Evolutionary conservation across 2,888 invertebrate species (phyloP).

Genomic region (Rhodophaea formosa): DNA sequence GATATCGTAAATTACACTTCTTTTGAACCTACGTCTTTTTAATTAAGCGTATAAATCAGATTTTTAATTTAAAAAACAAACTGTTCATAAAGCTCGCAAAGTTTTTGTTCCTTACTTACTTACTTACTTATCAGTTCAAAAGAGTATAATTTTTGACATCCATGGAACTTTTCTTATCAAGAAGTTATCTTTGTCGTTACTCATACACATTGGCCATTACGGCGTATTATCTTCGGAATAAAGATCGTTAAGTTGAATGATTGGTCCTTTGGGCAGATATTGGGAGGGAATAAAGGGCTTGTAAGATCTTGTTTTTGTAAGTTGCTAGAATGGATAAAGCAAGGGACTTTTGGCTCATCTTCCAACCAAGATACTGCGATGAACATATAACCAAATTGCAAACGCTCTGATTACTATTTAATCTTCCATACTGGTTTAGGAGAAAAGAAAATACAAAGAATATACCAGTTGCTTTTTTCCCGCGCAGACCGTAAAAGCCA

Average conservation of each 20-base stretch:
- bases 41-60: too few species aligned
- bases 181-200: constrained; percentile 35
- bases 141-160: constrained; percentile 31
- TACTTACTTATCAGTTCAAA: constrained; percentile 18
- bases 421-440: too few species aligned
- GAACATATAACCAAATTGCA: too few species aligned
- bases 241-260: constrained; percentile 5
- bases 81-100: too few species aligned
- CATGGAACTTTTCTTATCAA: constrained; percentile 35
- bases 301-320: not conserved
- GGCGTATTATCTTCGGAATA: constrained; percentile 12
- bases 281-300: not conserved
- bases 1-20: constrained; percentile 30
- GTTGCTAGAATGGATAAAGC: not conserved
- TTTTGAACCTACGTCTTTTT: constrained; percentile 16
- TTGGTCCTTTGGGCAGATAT: not conserved
- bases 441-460: too few species aligned
- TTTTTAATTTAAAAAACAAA: too few species aligned
- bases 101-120: too few species aligned
- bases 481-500: too few species aligned
- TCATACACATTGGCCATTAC: constrained; percentile 27
- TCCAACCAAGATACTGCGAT: too few species aligned
- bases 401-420: too few species aligned
- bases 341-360: too few species aligned
- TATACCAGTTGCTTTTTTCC: too few species aligned